Evolutionary conservation across 2,113 vertebrate genomes (phyloP).

Genomic region (Phycodurus eques): DNA sequence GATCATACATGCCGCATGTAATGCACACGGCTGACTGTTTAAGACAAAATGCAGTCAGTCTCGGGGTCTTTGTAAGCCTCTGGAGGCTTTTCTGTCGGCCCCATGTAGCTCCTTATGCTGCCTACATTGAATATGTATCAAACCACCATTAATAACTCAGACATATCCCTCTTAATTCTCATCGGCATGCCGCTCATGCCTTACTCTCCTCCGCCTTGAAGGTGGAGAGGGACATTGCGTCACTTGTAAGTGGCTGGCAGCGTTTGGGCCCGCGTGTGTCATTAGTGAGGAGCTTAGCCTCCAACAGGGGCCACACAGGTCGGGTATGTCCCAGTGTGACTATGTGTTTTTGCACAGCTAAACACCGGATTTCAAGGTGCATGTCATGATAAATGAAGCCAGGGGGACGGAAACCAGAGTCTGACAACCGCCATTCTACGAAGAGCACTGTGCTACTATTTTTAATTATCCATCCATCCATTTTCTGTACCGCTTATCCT

Average conservation of each 20-base stretch:
- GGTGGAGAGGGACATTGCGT: constrained; percentile 48
- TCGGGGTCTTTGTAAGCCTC: constrained; percentile 34
- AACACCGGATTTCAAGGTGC: constrained; percentile 43
- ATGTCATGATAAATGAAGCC: constrained; percentile 5
- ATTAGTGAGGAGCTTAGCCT: constrained; percentile 53
- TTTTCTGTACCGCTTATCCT: no score
- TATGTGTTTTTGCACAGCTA: constrained; percentile 23
- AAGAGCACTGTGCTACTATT: not conserved
- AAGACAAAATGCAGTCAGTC: constrained; percentile 32
- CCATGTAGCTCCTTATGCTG: constrained; percentile 30
- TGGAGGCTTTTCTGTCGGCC: constrained; percentile 27
- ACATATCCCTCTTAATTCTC: constrained; percentile 50
- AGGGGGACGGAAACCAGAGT: not conserved
- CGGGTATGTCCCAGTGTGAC: constrained; percentile 34
- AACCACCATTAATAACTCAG: constrained; percentile 46
- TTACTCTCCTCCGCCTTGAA: constrained; percentile 29
- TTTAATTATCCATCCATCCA: no score
- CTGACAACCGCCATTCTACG: not conserved
- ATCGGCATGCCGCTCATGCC: constrained; percentile 52
- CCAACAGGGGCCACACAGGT: constrained; percentile 25
- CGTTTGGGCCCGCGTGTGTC: constrained; percentile 18
- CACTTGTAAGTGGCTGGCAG: constrained; percentile 38
- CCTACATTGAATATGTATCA: constrained; percentile 51
- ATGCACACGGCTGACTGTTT: constrained; percentile 28
- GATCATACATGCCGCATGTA: constrained; percentile 3